Evolutionary conservation across 1,140 invertebrate genomes (phyloP).

Genomic region (Archivesica marissinica): DNA sequence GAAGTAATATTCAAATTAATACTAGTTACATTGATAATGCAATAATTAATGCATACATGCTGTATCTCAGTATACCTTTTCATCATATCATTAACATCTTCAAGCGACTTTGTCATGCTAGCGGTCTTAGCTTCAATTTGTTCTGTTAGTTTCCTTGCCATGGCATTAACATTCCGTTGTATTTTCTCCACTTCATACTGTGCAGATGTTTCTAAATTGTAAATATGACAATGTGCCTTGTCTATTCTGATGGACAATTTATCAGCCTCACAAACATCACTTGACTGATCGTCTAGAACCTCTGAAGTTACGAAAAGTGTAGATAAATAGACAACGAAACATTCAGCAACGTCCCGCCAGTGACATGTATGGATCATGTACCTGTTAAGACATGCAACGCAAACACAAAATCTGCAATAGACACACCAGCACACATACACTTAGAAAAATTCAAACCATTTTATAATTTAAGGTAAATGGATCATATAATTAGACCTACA

Average conservation of each 20-base stretch:
- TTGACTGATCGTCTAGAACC: not conserved
- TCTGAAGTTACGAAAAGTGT: not conserved
- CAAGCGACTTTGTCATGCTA: not conserved
- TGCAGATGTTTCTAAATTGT: not conserved
- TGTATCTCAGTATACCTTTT: no score
- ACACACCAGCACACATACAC: no score
- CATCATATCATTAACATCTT: not conserved
- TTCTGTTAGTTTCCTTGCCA: not conserved
- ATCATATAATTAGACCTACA: not conserved
- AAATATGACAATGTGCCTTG: not conserved
- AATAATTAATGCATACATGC: no score
- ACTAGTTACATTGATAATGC: no score
- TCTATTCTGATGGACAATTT: not conserved
- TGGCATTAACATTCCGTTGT: not conserved
- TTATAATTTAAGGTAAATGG: not conserved
- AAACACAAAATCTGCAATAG: no score
- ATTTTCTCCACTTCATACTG: not conserved
- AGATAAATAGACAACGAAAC: no score
- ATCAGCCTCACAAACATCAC: not conserved
- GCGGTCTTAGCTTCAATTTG: not conserved
- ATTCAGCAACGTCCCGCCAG: no score
- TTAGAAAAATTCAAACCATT: not conserved
- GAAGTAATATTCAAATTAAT: no score
- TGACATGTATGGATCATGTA: no score
- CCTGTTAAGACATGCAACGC: no score